Conservation (phyloP, 2,113 vertebrate genomes). For the Seriola quinqueradiata region DNA sequence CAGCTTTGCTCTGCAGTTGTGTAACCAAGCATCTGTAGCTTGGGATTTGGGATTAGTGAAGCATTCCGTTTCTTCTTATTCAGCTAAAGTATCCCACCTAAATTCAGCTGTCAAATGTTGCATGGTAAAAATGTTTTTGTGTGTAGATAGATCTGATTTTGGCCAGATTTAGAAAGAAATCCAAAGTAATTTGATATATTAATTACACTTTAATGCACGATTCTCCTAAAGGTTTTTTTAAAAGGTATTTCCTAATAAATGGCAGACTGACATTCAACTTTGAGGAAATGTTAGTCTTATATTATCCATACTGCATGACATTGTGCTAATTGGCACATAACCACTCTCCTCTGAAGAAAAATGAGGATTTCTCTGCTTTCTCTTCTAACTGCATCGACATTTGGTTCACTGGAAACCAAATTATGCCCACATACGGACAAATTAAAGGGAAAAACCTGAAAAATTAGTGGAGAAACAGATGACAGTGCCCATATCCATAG, state of each 20-base stretch:
- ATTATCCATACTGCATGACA: background rate
- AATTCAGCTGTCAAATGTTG: constrained; percentile 22
- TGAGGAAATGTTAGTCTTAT: background rate
- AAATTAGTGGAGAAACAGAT: no score
- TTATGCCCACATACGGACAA: background rate
- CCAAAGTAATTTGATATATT: background rate
- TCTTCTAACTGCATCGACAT: background rate
- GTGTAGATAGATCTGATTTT: background rate
- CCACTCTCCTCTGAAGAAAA: background rate
- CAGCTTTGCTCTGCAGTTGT: constrained; percentile 57
- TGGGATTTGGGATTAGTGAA: constrained; percentile 70
- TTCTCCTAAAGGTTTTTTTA: background rate
- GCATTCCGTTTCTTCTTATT: constrained; percentile 55
- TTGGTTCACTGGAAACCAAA: background rate
- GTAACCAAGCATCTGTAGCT: constrained; percentile 68
- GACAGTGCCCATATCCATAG: no score
- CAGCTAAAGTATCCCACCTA: constrained; percentile 26
- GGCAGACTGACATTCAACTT: background rate
- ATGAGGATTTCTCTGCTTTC: background rate
- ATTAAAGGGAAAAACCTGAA: no score
- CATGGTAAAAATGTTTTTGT: background rate
- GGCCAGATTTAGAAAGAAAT: background rate
- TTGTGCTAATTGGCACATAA: background rate
- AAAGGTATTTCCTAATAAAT: background rate
- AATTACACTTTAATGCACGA: background rate